Evolutionary conservation across 2,888 invertebrate species (phyloP).

Genomic region (Mystacides longicornis): DNA sequence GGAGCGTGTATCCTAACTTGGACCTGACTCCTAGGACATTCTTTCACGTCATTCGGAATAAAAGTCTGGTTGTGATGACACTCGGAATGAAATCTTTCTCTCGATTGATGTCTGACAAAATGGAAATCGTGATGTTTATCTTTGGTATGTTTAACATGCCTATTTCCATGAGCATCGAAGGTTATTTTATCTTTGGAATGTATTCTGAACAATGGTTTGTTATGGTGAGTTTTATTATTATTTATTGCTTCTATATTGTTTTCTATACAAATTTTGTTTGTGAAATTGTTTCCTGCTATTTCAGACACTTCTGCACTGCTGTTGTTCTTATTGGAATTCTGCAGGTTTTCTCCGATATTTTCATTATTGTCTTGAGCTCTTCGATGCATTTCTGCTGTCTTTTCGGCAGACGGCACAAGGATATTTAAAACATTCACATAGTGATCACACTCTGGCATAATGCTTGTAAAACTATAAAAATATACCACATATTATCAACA

Average conservation of each 20-base stretch:
- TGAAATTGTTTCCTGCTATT: background rate
- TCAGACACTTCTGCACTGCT: background rate
- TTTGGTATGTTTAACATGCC: conserved; percentile 1
- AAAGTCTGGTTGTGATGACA: conserved; percentile 12
- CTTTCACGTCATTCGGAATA: conserved; percentile 13
- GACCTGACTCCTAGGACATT: conserved; percentile 28
- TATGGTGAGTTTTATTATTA: conserved; percentile 3
- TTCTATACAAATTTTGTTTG: background rate
- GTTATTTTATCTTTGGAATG: conserved; percentile 13
- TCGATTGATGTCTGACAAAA: conserved; percentile 1
- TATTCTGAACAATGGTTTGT: background rate
- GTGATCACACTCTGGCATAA: conserved; percentile 19
- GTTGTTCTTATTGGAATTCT: background rate
- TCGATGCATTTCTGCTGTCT: conserved; percentile 18
- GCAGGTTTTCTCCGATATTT: background rate
- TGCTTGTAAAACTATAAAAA: no score
- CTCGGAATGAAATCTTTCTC: conserved; percentile 2
- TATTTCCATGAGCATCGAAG: conserved; percentile 5
- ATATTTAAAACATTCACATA: conserved; percentile 16
- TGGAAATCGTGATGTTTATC: conserved; percentile 6
- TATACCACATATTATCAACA: no score
- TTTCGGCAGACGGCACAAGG: conserved; percentile 16
- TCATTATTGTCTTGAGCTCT: conserved; percentile 8
- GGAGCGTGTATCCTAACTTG: conserved; percentile 14
- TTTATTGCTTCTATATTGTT: background rate